A percentile compares a stretch with the other conserved stretches of the same genome.
Evolutionary conservation across 2,888 invertebrate genomes (phyloP).

Genomic region (Tupiocoris notatus): DNA sequence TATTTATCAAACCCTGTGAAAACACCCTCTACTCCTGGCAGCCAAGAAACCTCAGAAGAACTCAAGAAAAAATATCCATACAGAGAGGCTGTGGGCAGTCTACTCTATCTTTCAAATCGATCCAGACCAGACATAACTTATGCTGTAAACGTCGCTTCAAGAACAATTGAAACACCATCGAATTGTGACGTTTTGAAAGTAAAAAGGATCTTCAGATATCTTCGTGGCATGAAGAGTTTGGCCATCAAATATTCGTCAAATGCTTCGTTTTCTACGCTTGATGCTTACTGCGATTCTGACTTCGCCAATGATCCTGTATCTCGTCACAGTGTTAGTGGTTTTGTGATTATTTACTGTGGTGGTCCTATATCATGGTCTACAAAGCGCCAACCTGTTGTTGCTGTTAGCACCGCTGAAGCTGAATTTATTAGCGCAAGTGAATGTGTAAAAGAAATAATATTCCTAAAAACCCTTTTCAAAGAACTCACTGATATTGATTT

Average conservation of each 20-base stretch:
- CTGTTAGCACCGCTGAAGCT: conserved; percentile 1
- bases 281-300: conserved; percentile 45
- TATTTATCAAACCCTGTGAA: not conserved
- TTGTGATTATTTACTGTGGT: conserved; percentile 27
- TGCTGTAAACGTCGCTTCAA: not conserved
- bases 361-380: conserved; percentile 49
- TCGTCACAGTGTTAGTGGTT: conserved; percentile 19
- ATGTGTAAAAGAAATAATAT: conserved; percentile 47
- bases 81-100: not conserved
- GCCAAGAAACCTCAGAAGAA: not conserved
- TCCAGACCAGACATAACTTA: not conserved
- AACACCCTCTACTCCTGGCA: not conserved
- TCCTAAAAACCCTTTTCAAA: conserved; percentile 46
- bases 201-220: not conserved
- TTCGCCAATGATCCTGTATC: conserved; percentile 40
- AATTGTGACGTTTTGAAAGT: not conserved
- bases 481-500: conserved; percentile 39
- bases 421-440: conserved; percentile 46
- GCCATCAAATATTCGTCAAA: not conserved
- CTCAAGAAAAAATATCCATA: not conserved
- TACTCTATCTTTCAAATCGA: not conserved
- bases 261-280: not conserved
- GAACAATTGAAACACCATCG: not conserved
- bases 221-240: not conserved
- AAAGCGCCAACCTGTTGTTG: not conserved